Conservation (phyloP, 2,113 vertebrate species). For the Nycticryphes semicollaris region DNA sequence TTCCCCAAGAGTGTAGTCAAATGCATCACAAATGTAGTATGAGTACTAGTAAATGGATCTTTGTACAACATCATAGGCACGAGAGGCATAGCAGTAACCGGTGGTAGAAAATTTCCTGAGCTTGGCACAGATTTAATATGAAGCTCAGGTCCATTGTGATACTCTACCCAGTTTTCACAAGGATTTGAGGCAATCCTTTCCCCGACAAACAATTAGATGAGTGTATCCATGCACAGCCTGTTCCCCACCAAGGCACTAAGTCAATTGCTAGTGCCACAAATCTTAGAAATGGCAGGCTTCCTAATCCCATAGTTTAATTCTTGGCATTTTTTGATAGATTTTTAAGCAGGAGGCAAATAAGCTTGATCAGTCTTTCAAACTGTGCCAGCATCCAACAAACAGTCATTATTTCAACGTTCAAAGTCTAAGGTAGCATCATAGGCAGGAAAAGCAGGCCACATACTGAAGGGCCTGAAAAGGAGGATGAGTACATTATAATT, state of each 20-base stretch:
- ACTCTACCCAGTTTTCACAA: neutral
- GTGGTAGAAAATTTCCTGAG: neutral
- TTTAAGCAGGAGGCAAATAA: conserved; percentile 1
- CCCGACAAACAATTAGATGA: neutral
- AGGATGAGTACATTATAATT: neutral
- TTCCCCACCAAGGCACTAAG: neutral
- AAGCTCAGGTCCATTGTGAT: neutral
- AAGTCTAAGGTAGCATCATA: neutral
- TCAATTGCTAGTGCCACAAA: neutral
- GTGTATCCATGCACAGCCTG: neutral
- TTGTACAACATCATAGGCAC: neutral
- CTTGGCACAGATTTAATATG: neutral
- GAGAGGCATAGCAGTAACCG: neutral
- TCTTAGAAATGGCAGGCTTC: conserved; percentile 21
- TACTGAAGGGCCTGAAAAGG: neutral
- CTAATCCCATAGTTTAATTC: conserved; percentile 47
- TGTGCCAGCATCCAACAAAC: neutral
- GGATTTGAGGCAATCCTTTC: neutral
- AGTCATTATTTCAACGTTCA: neutral
- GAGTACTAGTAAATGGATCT: neutral
- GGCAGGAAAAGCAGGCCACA: neutral
- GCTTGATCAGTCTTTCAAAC: neutral
- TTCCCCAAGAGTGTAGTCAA: neutral
- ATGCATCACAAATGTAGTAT: neutral
- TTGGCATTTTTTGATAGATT: conserved; percentile 3